Conservation (phyloP, 1,140 invertebrate species). For the Trachymyrmex cornetzi region DNA sequence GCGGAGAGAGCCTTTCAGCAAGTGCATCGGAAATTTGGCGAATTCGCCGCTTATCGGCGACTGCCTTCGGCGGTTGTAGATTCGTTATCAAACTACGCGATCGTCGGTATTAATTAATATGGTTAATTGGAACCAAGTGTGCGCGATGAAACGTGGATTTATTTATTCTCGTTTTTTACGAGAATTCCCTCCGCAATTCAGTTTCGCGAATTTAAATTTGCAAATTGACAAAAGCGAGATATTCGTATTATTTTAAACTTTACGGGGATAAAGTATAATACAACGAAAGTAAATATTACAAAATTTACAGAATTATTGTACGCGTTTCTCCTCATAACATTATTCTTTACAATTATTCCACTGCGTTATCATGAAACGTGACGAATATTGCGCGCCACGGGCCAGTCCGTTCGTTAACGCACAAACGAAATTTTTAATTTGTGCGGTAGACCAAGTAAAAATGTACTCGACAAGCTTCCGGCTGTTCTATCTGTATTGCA, state of each 20-base stretch:
- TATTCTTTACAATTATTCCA: conserved; percentile 44
- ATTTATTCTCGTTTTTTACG: not conserved
- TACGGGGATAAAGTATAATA: not conserved
- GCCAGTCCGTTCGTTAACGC: conserved; percentile 15
- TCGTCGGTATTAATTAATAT: conserved; percentile 29
- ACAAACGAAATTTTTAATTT: conserved; percentile 59
- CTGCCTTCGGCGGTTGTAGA: not conserved
- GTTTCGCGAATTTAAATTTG: conserved; percentile 8
- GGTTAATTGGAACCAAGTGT: not conserved
- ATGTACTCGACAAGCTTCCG: conserved; percentile 19
- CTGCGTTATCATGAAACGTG: conserved; percentile 44
- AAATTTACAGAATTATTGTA: conserved; percentile 35
- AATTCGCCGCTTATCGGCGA: conserved; percentile 17
- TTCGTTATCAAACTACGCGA: not conserved
- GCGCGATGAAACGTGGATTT: not conserved
- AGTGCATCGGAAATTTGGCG: conserved; percentile 20
- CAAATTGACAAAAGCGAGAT: conserved; percentile 27
- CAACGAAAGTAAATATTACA: conserved; percentile 55
- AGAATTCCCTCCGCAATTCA: not conserved
- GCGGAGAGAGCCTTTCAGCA: not conserved
- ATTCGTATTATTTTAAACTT: conserved; percentile 16
- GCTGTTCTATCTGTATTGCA: conserved; percentile 35
- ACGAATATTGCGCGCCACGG: conserved; percentile 13
- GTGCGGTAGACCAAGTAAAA: conserved; percentile 47
- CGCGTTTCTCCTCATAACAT: not conserved